Conservation (phyloP, 2,797 vertebrate genomes). For the Enteromius radiatus region DNA sequence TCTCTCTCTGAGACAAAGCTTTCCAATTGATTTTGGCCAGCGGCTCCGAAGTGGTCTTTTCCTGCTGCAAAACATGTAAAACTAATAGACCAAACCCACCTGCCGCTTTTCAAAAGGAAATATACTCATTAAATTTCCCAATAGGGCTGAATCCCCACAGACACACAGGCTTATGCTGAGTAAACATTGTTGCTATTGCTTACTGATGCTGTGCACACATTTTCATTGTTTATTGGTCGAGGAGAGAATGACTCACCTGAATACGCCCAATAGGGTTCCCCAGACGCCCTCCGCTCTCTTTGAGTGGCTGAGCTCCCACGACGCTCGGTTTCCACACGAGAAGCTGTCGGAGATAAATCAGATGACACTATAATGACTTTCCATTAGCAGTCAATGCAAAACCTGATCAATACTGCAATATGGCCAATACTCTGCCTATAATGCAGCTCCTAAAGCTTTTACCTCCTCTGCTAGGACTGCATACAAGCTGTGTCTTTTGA, state of each 20-base stretch:
- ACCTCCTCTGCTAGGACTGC: background rate
- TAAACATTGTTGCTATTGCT: conserved; percentile 51
- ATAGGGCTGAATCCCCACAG: conserved; percentile 19
- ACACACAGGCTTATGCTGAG: conserved; percentile 19
- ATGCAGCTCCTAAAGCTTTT: background rate
- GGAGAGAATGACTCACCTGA: conserved; percentile 82
- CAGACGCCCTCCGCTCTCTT: conserved; percentile 88
- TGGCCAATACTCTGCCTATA: background rate
- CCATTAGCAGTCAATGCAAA: background rate
- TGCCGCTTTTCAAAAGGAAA: conserved; percentile 28
- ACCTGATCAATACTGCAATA: background rate
- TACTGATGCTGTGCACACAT: background rate
- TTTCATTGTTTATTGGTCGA: conserved; percentile 29
- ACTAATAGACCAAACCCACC: conserved; percentile 28
- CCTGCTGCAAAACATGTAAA: conserved; percentile 13
- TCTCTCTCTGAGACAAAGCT: conserved; percentile 9
- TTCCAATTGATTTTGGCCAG: conserved; percentile 23
- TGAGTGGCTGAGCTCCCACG: conserved; percentile 78
- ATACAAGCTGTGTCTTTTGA: conserved; percentile 9
- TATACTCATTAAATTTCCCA: conserved; percentile 37
- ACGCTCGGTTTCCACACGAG: conserved; percentile 77
- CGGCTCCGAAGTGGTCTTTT: background rate
- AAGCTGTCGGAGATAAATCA: conserved; percentile 74
- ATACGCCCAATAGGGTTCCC: conserved; percentile 97
- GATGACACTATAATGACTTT: conserved; percentile 13